phyloP scores from a whole-genome alignment of 2,888 invertebrate species.

The Auanema freiburgensis region DNA sequence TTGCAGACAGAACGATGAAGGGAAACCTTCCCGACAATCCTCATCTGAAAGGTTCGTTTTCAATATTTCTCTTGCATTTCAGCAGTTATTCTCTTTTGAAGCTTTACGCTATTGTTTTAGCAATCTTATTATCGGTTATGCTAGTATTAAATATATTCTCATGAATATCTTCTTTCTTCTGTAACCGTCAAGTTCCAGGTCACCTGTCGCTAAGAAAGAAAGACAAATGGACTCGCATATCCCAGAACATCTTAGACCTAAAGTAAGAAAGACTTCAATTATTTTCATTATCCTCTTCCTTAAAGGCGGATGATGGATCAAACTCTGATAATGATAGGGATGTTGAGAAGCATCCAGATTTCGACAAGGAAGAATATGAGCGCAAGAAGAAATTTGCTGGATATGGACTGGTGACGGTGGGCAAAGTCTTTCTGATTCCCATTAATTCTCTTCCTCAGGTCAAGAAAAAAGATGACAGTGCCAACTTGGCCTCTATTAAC shows the following conservation, averaged over 20 bases:
- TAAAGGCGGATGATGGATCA: not conserved
- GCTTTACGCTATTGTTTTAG: not conserved
- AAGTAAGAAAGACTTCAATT: conserved; percentile 1
- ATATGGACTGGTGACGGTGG: conserved; percentile 11
- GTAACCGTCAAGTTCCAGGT: conserved; percentile 5
- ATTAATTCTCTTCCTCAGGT: no score
- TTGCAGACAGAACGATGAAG: no score
- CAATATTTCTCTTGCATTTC: not conserved
- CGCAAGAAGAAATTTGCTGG: conserved; percentile 16
- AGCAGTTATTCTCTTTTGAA: not conserved
- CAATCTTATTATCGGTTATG: no score
- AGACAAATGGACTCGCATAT: conserved; percentile 6
- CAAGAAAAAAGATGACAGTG: no score
- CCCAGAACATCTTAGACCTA: not conserved
- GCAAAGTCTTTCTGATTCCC: conserved; percentile 1
- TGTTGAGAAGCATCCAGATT: conserved; percentile 4
- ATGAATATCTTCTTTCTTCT: not conserved
- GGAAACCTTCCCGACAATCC: no score
- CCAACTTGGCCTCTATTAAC: no score
- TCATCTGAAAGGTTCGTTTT: no score
- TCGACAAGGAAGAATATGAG: conserved; percentile 13
- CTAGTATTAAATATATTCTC: no score
- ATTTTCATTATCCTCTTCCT: not conserved
- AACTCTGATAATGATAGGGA: not conserved
- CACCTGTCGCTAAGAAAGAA: not conserved